Evolutionary conservation across 2,113 vertebrate species (phyloP), one percentile per base, ranked within the genome.

Genomic region (Lampris megalopsis): DNA sequence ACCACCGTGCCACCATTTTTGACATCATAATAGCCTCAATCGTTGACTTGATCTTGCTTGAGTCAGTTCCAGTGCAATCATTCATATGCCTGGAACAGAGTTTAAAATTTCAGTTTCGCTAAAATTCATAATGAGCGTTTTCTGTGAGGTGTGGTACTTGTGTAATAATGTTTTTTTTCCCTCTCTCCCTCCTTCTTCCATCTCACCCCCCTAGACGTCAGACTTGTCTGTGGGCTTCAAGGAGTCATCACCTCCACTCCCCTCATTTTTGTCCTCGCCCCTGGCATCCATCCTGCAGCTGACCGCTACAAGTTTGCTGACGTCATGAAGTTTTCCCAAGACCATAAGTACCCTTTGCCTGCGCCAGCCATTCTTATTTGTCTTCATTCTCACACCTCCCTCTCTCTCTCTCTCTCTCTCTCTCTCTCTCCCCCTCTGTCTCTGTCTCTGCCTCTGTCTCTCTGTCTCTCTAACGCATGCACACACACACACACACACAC

Each of bases 261-360:
- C 0, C 90, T 98, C 77, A 95, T 98, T 79, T 97, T 98, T 0
- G 93, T 98, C 83, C 93, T 97, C 36, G 97, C 96, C 0, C 95
- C 96, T 0, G 97, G 97, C 60, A 96, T 96, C 2, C 96, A 98
- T 86, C 96, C 97, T 0, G 96, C 97, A 37, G 94, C 95, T 0
- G 94, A 96, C 84, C 95, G 99, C 59, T 97, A 97, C 91, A 98
- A 95, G 78, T 98, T 99, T 91, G 96, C 97, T 9, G 96, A 97
- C 77, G 92, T 94, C 85, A 98, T 96, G 96, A 95, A 94, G 73
- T 98, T 98, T 88, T 95, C 96, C 24, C 45, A 94, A 96, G 63
- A 98, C 97, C 81, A 92, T 97, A 38, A 91, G 86, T 13, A 95
- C 95, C 81, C 96, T 99, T 87, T 99, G 96, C 48, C 90, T 98